A percentile compares a stretch with the other conserved stretches of the same genome.
Conservation (phyloP, 2,113 vertebrate species). For the Picathartes gymnocephalus region DNA sequence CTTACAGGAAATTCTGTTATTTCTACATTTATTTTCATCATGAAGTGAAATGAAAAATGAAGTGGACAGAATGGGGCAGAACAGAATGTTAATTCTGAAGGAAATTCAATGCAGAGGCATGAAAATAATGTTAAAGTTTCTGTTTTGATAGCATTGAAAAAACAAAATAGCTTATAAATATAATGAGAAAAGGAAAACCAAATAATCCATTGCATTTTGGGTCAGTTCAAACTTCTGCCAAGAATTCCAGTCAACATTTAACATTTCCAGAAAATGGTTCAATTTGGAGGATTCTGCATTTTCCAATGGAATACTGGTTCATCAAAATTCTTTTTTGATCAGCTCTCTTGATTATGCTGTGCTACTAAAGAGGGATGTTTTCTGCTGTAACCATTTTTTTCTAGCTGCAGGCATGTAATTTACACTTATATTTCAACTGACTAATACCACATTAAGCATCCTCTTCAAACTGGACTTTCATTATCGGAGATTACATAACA, state of each 20-base stretch:
- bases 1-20: conserved; percentile 13
- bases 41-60: conserved; percentile 19
- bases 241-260: conserved; percentile 29
- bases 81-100: conserved; percentile 38
- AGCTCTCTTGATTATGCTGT: conserved; percentile 31
- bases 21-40: conserved; percentile 36
- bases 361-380: conserved; percentile 59
- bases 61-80: neutral
- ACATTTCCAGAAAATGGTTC: conserved; percentile 25
- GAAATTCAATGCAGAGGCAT: neutral
- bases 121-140: conserved; percentile 37
- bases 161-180: conserved; percentile 30
- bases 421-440: conserved; percentile 58
- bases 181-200: conserved; percentile 27
- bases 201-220: conserved; percentile 22
- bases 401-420: conserved; percentile 65
- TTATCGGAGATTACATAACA: conserved; percentile 37
- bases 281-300: conserved; percentile 41
- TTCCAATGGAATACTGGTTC: conserved; percentile 13
- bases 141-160: neutral
- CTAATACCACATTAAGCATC: conserved; percentile 55
- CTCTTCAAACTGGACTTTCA: conserved; percentile 56
- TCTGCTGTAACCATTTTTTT: conserved; percentile 48
- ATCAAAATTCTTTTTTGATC: conserved; percentile 47
- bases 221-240: conserved; percentile 5